These are phyloP conservation scores for Ceratothoa steindachneri DNA, from an alignment of 2,888 invertebrate species.

Conservation along the genomic window DNA sequence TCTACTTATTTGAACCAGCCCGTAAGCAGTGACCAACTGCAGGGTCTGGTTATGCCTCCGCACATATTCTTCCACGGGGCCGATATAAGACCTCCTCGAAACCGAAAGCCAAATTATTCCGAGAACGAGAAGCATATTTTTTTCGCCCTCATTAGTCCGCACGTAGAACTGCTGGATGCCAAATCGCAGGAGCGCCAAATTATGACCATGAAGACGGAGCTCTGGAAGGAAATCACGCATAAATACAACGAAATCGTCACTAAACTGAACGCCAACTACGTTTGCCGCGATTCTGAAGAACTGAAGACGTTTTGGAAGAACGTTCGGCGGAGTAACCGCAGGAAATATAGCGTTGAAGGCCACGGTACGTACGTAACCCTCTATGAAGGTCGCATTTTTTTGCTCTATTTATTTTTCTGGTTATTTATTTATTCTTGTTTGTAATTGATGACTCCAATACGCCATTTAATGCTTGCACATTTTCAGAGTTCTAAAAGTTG, in stretches of 20 bases:
- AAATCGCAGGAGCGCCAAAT: slow-evolving; percentile 26
- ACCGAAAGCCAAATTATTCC: slow-evolving; percentile 29
- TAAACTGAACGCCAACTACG: slow-evolving; percentile 19
- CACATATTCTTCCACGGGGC: background rate
- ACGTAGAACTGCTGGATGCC: slow-evolving; percentile 21
- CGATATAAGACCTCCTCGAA: background rate
- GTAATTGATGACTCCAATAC: too few species aligned
- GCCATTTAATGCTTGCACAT: too few species aligned
- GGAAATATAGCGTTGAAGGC: background rate
- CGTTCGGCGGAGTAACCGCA: slow-evolving; percentile 17
- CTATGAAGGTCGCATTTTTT: too few species aligned
- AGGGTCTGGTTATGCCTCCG: background rate
- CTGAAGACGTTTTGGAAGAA: slow-evolving; percentile 36
- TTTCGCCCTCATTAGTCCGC: slow-evolving; percentile 21
- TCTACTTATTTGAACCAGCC: background rate
- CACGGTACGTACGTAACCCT: too few species aligned
- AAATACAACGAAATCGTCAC: slow-evolving; percentile 25
- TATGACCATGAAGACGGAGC: slow-evolving; percentile 20
- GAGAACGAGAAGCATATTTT: slow-evolving; percentile 27
- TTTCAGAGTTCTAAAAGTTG: too few species aligned
- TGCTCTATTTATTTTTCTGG: too few species aligned
- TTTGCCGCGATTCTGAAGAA: slow-evolving; percentile 22
- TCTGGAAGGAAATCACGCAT: slow-evolving; percentile 29
- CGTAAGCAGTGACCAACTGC: background rate
- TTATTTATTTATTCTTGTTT: too few species aligned